Conservation (phyloP, 2,113 vertebrate genomes). For the Rousettus leschenaultii region DNA sequence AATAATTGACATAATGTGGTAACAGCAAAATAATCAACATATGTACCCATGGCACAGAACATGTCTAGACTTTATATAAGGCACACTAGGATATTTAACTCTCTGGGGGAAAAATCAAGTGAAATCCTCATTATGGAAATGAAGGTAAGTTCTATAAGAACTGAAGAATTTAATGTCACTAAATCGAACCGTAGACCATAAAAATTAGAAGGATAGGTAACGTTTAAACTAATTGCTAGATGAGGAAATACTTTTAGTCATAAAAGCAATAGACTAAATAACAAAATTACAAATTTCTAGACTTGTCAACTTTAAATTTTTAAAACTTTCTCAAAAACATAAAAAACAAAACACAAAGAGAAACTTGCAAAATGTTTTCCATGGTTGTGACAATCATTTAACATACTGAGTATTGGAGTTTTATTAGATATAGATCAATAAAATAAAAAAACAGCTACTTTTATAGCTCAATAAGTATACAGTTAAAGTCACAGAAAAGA, state of each 20-base stretch:
- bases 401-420: neutral
- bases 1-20: neutral
- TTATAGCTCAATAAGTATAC: neutral
- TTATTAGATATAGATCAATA: neutral
- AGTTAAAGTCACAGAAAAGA: neutral
- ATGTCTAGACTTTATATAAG: neutral
- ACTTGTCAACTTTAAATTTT: neutral
- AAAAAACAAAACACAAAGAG: neutral
- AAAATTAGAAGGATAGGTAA: neutral
- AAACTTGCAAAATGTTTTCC: neutral
- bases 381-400: neutral
- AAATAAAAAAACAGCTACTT: neutral
- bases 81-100: neutral
- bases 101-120: neutral
- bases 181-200: neutral
- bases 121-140: neutral
- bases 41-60: neutral
- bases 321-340: neutral
- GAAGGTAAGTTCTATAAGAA: neutral
- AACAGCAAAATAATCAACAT: neutral
- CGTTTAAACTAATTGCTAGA: neutral
- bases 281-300: neutral
- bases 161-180: neutral
- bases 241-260: neutral
- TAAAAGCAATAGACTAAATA: neutral